A percentile compares a stretch with the other conserved stretches of the same genome.
Evolutionary conservation across 2,797 vertebrate genomes (phyloP).

Genomic region (Rhyacichthys aspro): DNA sequence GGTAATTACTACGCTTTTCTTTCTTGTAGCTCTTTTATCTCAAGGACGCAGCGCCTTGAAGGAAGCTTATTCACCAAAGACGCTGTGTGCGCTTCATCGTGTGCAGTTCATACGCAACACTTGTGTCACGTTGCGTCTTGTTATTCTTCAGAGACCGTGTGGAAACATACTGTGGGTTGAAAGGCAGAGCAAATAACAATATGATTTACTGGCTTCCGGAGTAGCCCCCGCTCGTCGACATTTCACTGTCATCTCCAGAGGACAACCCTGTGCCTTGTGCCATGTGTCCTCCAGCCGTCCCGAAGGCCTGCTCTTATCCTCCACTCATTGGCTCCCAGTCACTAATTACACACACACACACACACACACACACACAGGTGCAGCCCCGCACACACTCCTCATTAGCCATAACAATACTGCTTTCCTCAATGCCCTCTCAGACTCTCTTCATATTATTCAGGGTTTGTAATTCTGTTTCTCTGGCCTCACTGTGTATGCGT

Average conservation of each 20-base stretch:
- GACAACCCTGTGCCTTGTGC: constrained; percentile 36
- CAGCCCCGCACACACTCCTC: constrained; percentile 36
- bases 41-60: neutral
- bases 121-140: constrained; percentile 5
- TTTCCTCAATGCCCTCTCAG: constrained; percentile 49
- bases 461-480: constrained; percentile 50
- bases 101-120: constrained; percentile 11
- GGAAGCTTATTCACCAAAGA: neutral
- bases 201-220: constrained; percentile 24
- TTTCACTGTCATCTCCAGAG: constrained; percentile 55
- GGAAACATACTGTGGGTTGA: neutral
- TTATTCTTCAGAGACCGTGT: constrained; percentile 18
- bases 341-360: constrained; percentile 46
- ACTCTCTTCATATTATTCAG: constrained; percentile 42
- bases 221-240: neutral
- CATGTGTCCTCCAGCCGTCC: constrained; percentile 64
- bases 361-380: constrained; percentile 25
- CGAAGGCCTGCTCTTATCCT: constrained; percentile 52
- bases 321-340: constrained; percentile 46
- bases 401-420: constrained; percentile 63
- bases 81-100: neutral
- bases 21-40: neutral
- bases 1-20: constrained; percentile 2
- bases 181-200: constrained; percentile 4
- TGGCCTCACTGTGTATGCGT: constrained; percentile 13